Evolutionary conservation across 2,888 invertebrate genomes (phyloP).

Genomic region (Nephrocerus scutellatus): DNA sequence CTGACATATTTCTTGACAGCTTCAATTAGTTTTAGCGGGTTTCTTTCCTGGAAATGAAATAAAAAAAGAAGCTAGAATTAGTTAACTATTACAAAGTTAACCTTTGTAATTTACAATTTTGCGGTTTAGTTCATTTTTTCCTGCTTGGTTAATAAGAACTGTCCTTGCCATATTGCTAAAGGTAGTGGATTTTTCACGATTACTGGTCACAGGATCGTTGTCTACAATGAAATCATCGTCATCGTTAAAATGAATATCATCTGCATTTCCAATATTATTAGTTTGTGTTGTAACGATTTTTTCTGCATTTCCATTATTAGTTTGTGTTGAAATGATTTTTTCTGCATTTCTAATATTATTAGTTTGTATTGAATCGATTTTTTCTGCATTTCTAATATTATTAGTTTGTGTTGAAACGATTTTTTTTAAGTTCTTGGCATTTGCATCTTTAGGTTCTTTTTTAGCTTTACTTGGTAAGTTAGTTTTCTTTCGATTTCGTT

Average conservation of each 20-base stretch:
- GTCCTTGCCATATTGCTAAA: slow-evolving; percentile 38
- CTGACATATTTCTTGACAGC: slow-evolving; percentile 34
- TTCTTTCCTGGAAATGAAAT: slow-evolving; percentile 16
- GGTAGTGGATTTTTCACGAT: slow-evolving; percentile 8
- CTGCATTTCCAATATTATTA: not conserved
- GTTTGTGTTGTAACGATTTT: not conserved
- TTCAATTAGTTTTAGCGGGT: slow-evolving; percentile 27
- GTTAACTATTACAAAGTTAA: not conserved
- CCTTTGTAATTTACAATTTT: slow-evolving; percentile 6
- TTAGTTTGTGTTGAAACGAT: slow-evolving; percentile 5
- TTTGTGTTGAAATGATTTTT: not conserved
- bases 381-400: slow-evolving; percentile 2
- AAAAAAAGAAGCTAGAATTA: not conserved
- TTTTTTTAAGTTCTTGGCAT: not conserved
- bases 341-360: slow-evolving; percentile 1
- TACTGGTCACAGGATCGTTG: slow-evolving; percentile 5
- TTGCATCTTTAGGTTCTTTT: slow-evolving; percentile 22
- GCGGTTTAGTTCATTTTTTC: slow-evolving; percentile 15
- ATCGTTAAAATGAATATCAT: slow-evolving; percentile 4
- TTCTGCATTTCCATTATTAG: not conserved
- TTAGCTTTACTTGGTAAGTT: slow-evolving; percentile 7
- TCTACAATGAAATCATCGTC: not conserved
- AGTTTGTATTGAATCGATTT: slow-evolving; percentile 1
- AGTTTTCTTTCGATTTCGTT: too few relatives aligned
- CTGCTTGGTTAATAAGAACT: slow-evolving; percentile 33